Percentiles rank a stretch among this genome's conserved stretches.
These are phyloP conservation scores for Sinocyclocheilus rhinocerous DNA, from an alignment of 2,113 vertebrate genomes.

Conservation along the genomic window DNA sequence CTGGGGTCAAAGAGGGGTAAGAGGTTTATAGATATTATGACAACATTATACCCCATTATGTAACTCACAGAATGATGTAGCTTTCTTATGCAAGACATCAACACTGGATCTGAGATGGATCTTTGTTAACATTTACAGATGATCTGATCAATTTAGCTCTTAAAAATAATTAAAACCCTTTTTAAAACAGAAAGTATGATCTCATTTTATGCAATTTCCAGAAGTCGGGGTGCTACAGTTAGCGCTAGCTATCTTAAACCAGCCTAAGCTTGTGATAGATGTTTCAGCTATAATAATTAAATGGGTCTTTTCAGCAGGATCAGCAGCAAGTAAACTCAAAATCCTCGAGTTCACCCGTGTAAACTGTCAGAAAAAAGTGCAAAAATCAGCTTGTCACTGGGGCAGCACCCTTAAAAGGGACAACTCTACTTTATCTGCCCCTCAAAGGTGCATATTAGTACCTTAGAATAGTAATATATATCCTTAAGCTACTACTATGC, in stretches of 20 bases:
- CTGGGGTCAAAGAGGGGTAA: slow-evolving; percentile 15
- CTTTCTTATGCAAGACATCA: slow-evolving; percentile 1
- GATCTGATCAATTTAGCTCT: neutral
- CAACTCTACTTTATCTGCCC: too few species aligned
- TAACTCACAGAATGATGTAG: slow-evolving; percentile 42
- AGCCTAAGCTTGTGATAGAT: neutral
- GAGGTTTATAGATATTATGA: slow-evolving; percentile 44
- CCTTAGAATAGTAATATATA: neutral
- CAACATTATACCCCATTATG: slow-evolving; percentile 43
- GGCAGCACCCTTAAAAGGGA: too few species aligned
- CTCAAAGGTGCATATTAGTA: neutral
- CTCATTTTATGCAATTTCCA: neutral
- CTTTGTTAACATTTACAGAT: neutral
- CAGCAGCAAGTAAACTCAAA: neutral
- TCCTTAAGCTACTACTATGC: neutral
- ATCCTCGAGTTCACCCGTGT: neutral
- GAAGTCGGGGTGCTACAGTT: neutral
- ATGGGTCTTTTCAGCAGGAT: neutral
- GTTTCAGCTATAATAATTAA: neutral
- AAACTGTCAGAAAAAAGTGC: neutral
- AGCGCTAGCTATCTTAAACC: neutral
- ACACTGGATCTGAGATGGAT: neutral
- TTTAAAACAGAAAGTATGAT: neutral
- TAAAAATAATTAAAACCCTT: neutral
- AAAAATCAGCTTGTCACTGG: too few species aligned